Conservation (phyloP, 1,140 invertebrate species). For the Agrilus planipennis region DNA sequence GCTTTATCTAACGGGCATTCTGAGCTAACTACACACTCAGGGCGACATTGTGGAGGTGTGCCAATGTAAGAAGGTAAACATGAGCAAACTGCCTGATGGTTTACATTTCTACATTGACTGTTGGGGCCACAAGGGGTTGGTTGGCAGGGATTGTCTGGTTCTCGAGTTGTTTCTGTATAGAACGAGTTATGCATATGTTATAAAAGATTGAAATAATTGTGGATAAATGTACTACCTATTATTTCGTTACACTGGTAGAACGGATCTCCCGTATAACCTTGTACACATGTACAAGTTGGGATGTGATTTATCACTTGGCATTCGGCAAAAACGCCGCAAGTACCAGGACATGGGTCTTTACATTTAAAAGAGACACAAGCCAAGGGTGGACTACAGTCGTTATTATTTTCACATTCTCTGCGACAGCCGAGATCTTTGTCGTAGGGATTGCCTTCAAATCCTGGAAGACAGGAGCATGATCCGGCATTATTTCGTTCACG, state of each 20-base stretch:
- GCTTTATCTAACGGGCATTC: conserved; percentile 49
- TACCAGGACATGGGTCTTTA: conserved; percentile 61
- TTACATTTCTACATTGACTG: conserved; percentile 46
- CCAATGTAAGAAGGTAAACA: conserved; percentile 49
- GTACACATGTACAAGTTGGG: conserved; percentile 61
- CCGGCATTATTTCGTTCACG: conserved; percentile 61
- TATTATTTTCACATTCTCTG: conserved; percentile 63
- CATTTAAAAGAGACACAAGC: conserved; percentile 66
- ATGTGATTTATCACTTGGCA: conserved; percentile 62
- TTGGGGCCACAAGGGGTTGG: conserved; percentile 55
- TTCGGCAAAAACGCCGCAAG: conserved; percentile 58
- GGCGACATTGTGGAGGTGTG: conserved; percentile 45
- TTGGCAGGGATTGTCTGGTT: conserved; percentile 42
- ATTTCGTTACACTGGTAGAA: conserved; percentile 61
- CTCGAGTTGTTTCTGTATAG: conserved; percentile 9
- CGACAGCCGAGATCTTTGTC: conserved; percentile 49
- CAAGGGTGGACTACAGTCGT: conserved; percentile 55
- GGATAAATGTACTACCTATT: too few species aligned
- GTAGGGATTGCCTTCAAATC: conserved; percentile 68
- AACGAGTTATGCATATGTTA: conserved; percentile 4
- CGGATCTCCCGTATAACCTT: conserved; percentile 64
- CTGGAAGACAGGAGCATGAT: conserved; percentile 60
- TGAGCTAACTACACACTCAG: conserved; percentile 50
- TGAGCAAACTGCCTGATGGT: conserved; percentile 47
- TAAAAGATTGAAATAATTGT: too few species aligned